Evolutionary conservation across 2,797 vertebrate genomes (phyloP).

Genomic region (Dipus sagitta): DNA sequence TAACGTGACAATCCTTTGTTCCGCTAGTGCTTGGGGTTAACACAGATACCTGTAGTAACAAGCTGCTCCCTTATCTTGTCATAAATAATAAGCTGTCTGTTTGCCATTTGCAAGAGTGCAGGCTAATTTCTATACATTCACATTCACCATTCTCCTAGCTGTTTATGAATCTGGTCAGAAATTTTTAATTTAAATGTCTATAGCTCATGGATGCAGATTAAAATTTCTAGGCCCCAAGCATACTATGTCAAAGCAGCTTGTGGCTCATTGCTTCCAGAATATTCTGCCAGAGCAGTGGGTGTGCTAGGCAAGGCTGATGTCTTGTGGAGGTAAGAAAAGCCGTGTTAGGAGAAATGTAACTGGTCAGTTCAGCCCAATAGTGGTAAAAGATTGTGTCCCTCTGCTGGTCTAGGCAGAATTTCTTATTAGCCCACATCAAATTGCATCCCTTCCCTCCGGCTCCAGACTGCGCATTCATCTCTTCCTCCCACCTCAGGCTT

Average conservation of each 20-base stretch:
- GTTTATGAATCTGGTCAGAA: constrained; percentile 24
- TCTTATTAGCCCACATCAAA: constrained; percentile 54
- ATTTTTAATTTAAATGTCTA: constrained; percentile 67
- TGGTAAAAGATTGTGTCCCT: constrained; percentile 35
- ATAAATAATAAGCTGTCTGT: background rate
- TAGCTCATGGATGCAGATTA: constrained; percentile 49
- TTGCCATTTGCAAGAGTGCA: constrained; percentile 49
- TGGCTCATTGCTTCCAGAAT: background rate
- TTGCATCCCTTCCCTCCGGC: constrained; percentile 53
- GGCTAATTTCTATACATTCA: constrained; percentile 38
- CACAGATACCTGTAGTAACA: background rate
- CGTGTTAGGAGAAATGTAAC: background rate
- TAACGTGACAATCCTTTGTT: constrained; percentile 24
- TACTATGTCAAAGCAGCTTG: constrained; percentile 45
- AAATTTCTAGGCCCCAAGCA: constrained; percentile 33
- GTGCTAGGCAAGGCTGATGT: background rate
- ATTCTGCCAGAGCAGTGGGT: background rate
- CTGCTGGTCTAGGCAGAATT: constrained; percentile 44
- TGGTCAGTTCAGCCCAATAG: background rate
- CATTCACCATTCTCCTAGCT: background rate
- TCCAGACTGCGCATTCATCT: constrained; percentile 67
- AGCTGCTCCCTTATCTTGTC: background rate
- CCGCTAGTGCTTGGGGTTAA: background rate
- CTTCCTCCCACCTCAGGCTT: constrained; percentile 61
- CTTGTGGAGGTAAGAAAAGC: constrained; percentile 23